Conservation (phyloP, 2,888 invertebrate genomes). For the Diabrotica balteata region DNA sequence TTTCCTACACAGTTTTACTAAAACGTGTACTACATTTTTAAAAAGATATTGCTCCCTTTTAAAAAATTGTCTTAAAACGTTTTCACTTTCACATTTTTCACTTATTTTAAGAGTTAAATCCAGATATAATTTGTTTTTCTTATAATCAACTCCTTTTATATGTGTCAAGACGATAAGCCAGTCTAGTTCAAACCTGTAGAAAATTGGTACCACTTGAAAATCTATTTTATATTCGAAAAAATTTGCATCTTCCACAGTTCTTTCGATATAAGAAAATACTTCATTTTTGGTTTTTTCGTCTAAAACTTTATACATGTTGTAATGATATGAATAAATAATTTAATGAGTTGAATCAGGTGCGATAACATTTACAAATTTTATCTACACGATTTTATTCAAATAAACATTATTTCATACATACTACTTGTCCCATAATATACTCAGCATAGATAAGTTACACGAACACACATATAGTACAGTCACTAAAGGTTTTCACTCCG, state of each 20-base stretch:
- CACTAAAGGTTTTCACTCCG: no score
- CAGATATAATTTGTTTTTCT: slow-evolving; percentile 5
- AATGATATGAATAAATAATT: no score
- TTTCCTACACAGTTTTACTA: slow-evolving; percentile 9
- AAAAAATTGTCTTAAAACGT: slow-evolving; percentile 12
- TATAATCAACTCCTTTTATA: slow-evolving; percentile 10
- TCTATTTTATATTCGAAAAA: slow-evolving; percentile 18
- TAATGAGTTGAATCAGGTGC: no score
- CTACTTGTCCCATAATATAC: no score
- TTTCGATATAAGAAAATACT: slow-evolving; percentile 21
- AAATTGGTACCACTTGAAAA: not conserved
- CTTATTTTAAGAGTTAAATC: slow-evolving; percentile 19
- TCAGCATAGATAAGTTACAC: no score
- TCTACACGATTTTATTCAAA: not conserved
- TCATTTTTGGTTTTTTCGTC: slow-evolving; percentile 25
- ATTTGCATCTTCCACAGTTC: slow-evolving; percentile 21
- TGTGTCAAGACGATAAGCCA: not conserved
- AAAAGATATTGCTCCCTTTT: slow-evolving; percentile 24
- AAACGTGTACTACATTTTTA: slow-evolving; percentile 4
- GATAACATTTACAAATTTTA: not conserved
- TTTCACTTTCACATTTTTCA: slow-evolving; percentile 3
- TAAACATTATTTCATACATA: not conserved
- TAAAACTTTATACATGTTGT: slow-evolving; percentile 9
- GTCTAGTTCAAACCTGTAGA: not conserved
- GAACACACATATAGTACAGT: no score